Percentiles rank a stretch among this genome's conserved stretches.
Evolutionary conservation across 2,113 vertebrate species (phyloP).

Genomic region (Casuarius casuarius): DNA sequence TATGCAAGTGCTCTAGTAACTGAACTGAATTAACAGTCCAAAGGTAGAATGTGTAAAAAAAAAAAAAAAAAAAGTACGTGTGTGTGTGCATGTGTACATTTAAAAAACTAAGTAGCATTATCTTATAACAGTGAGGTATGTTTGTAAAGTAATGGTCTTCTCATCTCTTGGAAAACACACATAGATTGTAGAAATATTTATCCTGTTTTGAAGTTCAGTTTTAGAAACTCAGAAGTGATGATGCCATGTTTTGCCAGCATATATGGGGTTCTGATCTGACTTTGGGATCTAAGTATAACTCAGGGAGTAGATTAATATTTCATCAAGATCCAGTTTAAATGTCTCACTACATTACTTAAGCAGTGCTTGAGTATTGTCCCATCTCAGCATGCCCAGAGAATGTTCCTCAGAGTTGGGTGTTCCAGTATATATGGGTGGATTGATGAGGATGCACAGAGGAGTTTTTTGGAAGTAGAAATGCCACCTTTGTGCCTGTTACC

Average conservation of each 20-base stretch:
- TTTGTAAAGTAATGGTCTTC: neutral
- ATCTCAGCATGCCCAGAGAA: neutral
- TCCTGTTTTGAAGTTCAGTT: neutral
- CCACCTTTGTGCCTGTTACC: neutral
- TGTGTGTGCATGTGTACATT: neutral
- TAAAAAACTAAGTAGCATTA: neutral
- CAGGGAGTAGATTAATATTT: neutral
- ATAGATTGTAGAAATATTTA: neutral
- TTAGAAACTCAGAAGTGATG: neutral
- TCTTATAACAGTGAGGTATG: neutral
- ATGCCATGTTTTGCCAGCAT: neutral
- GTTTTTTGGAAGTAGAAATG: neutral
- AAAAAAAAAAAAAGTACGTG: neutral
- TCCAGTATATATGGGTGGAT: neutral
- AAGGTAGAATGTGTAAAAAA: neutral
- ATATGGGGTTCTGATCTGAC: too few species aligned
- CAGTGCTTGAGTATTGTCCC: neutral
- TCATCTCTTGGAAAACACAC: neutral
- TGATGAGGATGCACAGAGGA: neutral
- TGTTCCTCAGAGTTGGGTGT: fast-evolving
- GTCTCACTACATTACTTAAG: neutral
- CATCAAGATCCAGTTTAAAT: neutral
- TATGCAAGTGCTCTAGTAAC: neutral
- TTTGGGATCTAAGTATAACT: neutral
- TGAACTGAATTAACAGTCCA: neutral